phyloP scores from a whole-genome alignment of 1,140 invertebrate species.

The Microvelia longipes region DNA sequence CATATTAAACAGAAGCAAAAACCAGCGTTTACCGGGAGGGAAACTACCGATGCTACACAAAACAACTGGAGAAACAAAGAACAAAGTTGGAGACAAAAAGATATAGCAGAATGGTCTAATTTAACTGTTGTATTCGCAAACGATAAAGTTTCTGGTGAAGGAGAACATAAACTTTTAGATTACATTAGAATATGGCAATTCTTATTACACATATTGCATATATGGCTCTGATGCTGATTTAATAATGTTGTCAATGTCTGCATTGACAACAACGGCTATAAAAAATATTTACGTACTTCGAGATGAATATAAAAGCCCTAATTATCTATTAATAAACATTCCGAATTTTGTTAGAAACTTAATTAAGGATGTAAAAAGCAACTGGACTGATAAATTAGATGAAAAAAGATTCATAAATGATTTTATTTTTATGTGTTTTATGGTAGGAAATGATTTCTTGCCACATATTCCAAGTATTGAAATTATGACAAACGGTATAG shows the following conservation, averaged over 20 bases:
- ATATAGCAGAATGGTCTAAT: background rate
- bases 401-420: background rate
- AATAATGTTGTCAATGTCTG: background rate
- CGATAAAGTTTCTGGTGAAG: background rate
- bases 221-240: background rate
- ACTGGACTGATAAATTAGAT: background rate
- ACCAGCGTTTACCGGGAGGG: background rate
- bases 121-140: background rate
- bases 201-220: background rate
- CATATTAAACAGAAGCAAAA: background rate
- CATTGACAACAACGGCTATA: background rate
- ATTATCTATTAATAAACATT: background rate
- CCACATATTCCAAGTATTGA: background rate
- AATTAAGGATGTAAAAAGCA: background rate
- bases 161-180: background rate
- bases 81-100: background rate
- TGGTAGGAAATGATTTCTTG: background rate
- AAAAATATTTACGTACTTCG: background rate
- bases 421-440: background rate
- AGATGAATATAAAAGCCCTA: background rate
- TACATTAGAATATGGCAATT: background rate
- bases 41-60: background rate
- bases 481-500: background rate
- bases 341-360: background rate
- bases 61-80: background rate